Evolutionary conservation across 2,797 vertebrate genomes (phyloP).

Genomic region (Liparis tanakae): DNA sequence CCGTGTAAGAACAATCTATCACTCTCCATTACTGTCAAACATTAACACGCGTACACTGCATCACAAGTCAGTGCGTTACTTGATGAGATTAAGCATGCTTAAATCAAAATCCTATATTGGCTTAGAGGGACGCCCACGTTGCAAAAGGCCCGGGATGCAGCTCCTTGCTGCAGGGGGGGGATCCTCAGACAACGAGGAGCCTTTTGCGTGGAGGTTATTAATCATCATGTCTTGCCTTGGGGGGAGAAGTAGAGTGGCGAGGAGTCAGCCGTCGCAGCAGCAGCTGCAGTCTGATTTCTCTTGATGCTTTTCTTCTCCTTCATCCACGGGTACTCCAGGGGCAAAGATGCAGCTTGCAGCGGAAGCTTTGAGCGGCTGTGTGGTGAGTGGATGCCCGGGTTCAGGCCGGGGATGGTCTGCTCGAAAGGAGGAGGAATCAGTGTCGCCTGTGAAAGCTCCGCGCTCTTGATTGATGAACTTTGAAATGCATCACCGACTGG

Average conservation of each 20-base stretch:
- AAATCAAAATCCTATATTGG: slow-evolving; percentile 84
- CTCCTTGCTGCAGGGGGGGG: slow-evolving; percentile 29
- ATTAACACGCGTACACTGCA: slow-evolving; percentile 90
- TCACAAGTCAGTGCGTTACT: slow-evolving; percentile 87
- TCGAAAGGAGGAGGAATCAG: slow-evolving; percentile 98
- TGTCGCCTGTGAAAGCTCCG: slow-evolving; percentile 97
- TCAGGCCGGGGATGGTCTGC: slow-evolving; percentile 95
- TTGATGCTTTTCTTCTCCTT: slow-evolving; percentile 97
- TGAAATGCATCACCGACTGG: slow-evolving; percentile 99
- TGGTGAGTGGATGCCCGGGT: slow-evolving; percentile 92
- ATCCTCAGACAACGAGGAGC: slow-evolving; percentile 68
- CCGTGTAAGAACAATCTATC: slow-evolving; percentile 94
- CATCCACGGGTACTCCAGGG: slow-evolving; percentile 97
- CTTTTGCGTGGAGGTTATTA: slow-evolving; percentile 69
- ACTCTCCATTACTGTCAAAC: slow-evolving; percentile 98
- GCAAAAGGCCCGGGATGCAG: slow-evolving; percentile 49
- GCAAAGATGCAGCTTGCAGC: slow-evolving; percentile 86
- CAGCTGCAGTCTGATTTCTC: slow-evolving; percentile 83
- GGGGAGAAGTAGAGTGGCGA: slow-evolving; percentile 91
- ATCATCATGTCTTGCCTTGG: slow-evolving; percentile 91
- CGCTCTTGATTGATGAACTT: slow-evolving; percentile 99
- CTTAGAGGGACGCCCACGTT: slow-evolving; percentile 67
- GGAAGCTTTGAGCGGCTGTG: slow-evolving; percentile 92
- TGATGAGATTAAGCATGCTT: slow-evolving; percentile 89
- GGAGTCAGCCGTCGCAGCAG: slow-evolving; percentile 78